Conservation (phyloP, 2,113 vertebrate genomes). For the Austrofundulus limnaeus region DNA sequence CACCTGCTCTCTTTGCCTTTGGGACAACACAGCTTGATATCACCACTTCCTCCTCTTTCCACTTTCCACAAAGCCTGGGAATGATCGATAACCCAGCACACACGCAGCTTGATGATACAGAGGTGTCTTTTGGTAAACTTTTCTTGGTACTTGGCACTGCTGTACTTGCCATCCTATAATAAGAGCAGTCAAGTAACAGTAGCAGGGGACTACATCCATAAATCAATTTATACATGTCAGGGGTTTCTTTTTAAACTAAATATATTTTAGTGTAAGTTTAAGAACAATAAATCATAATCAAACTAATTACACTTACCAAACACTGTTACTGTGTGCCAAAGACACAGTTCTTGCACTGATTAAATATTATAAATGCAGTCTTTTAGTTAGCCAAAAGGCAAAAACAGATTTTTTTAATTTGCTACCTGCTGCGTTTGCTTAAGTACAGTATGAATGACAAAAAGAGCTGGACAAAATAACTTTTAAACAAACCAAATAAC, state of each 20-base stretch:
- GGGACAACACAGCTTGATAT: slow-evolving; percentile 55
- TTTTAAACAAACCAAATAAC: no score
- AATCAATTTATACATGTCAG: slow-evolving; percentile 36
- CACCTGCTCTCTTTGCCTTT: slow-evolving; percentile 30
- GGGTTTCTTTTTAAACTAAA: slow-evolving; percentile 43
- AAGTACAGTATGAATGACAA: no score
- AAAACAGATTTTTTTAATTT: background rate
- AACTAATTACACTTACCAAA: slow-evolving; percentile 24
- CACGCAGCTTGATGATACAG: slow-evolving; percentile 46
- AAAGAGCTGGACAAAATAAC: no score
- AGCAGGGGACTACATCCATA: slow-evolving; percentile 17
- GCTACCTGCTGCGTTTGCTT: no score
- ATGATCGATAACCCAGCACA: slow-evolving; percentile 66
- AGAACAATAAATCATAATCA: slow-evolving; percentile 32
- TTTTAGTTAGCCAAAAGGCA: background rate
- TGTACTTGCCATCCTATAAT: slow-evolving; percentile 48
- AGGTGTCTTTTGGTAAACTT: slow-evolving; percentile 57
- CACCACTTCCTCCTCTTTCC: slow-evolving; percentile 28
- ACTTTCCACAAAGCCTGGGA: slow-evolving; percentile 64
- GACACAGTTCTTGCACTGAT: background rate
- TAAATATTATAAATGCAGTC: background rate
- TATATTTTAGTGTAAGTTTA: slow-evolving; percentile 32
- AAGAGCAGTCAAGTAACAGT: slow-evolving; percentile 19
- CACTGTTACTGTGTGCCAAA: background rate
- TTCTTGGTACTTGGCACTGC: slow-evolving; percentile 46